phyloP scores from a whole-genome alignment of 2,113 vertebrate species.

The Platichthys stellatus region DNA sequence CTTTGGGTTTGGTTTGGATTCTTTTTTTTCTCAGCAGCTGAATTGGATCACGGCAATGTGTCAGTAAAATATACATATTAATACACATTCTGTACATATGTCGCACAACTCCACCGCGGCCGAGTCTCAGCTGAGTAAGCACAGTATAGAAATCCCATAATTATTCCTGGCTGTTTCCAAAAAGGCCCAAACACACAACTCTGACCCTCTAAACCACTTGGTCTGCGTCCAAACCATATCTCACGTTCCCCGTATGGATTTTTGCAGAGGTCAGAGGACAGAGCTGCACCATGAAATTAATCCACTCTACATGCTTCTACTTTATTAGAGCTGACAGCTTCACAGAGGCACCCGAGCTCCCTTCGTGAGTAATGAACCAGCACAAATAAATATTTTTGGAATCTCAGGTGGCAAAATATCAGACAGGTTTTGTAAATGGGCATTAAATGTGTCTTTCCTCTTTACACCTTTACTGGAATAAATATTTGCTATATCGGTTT shows the following conservation, averaged over 20 bases:
- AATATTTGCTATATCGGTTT: constrained; percentile 2
- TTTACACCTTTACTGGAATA: constrained; percentile 9
- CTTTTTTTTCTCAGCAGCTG: constrained; percentile 1
- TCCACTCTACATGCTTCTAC: constrained; percentile 49
- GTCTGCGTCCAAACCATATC: constrained; percentile 57
- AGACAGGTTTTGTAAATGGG: constrained; percentile 7
- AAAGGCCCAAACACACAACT: constrained; percentile 58
- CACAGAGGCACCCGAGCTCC: constrained; percentile 27
- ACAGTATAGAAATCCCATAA: constrained; percentile 65
- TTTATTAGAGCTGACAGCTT: constrained; percentile 74
- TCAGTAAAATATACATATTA: constrained; percentile 36
- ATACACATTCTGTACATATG: constrained; percentile 39
- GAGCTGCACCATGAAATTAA: constrained; percentile 68
- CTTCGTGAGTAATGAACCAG: constrained; percentile 44
- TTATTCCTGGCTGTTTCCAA: constrained; percentile 71
- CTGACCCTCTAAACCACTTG: constrained; percentile 57
- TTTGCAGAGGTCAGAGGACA: constrained; percentile 57
- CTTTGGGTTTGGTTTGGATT: constrained; percentile 8
- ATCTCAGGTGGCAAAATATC: constrained; percentile 49
- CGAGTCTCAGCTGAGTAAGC: constrained; percentile 67
- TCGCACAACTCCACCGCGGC: neutral
- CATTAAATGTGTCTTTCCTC: constrained; percentile 17
- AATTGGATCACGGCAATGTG: constrained; percentile 27
- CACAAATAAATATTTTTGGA: constrained; percentile 36
- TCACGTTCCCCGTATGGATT: constrained; percentile 64